A percentile compares a stretch with the other conserved stretches of the same genome.
Evolutionary conservation across 2,797 vertebrate genomes (phyloP).

Genomic region (Sebastes variabilis): DNA sequence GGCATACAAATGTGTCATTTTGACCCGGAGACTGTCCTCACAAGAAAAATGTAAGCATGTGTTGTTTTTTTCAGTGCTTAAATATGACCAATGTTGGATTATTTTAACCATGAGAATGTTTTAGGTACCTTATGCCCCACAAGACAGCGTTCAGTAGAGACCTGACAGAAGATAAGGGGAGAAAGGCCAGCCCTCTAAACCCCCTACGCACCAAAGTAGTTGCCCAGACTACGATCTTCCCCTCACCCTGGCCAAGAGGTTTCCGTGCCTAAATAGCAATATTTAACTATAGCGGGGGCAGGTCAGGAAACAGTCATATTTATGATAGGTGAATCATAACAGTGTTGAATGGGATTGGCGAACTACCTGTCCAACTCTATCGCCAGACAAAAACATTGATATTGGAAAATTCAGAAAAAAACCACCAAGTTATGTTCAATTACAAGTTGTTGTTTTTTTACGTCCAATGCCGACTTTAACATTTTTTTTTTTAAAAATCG

Average conservation of each 20-base stretch:
- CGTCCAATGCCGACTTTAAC: too few relatives aligned
- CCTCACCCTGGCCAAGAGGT: neutral
- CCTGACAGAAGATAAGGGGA: neutral
- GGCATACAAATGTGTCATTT: neutral
- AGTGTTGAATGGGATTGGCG: neutral
- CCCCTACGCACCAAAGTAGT: too few relatives aligned
- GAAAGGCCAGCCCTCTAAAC: neutral
- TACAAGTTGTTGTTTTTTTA: too few relatives aligned
- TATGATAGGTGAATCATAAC: neutral
- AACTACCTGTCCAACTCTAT: too few relatives aligned
- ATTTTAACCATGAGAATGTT: neutral
- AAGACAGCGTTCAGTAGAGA: neutral
- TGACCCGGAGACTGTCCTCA: neutral
- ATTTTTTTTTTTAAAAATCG: too few relatives aligned
- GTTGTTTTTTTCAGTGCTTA: neutral
- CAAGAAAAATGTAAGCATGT: neutral
- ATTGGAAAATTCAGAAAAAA: too few relatives aligned
- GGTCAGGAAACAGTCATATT: neutral
- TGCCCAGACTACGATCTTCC: neutral
- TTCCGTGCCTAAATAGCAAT: neutral
- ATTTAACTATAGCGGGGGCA: neutral
- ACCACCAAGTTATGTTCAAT: too few relatives aligned
- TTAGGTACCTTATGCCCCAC: too few relatives aligned
- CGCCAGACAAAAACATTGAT: too few relatives aligned
- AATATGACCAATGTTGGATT: neutral